These are phyloP conservation scores for Baccha elongata DNA, from an alignment of 2,888 invertebrate genomes.

Conservation along the genomic window DNA sequence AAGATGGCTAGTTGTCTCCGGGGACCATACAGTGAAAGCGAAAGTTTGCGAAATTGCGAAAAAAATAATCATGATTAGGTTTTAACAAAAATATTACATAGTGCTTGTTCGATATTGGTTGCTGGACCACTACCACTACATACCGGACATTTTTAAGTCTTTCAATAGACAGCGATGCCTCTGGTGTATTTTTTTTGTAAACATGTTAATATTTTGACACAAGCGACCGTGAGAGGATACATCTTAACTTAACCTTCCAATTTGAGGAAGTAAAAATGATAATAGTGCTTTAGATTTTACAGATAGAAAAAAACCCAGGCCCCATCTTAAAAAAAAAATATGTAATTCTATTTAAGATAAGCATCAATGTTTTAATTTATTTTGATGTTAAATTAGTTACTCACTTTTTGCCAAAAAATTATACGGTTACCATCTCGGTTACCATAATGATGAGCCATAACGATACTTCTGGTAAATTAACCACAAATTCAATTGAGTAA, in stretches of 20 bases:
- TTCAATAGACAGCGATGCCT: neutral
- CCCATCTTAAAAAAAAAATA: no score
- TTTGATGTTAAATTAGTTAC: no score
- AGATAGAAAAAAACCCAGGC: no score
- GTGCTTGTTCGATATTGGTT: constrained; percentile 34
- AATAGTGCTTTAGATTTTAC: no score
- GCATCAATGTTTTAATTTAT: no score
- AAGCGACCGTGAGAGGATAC: neutral
- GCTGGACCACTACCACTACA: constrained; percentile 3
- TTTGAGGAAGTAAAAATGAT: neutral
- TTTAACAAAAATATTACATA: constrained; percentile 39
- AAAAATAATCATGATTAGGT: constrained; percentile 36
- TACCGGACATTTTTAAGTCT: neutral
- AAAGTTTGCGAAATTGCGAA: constrained; percentile 74
- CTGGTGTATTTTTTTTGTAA: neutral
- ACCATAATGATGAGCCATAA: no score
- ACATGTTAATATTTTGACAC: neutral
- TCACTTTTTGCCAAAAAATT: no score
- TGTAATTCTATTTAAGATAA: no score
- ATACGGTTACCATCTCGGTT: no score
- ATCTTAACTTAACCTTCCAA: neutral
- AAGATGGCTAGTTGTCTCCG: neutral
- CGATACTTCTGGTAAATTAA: no score
- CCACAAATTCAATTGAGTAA: no score
- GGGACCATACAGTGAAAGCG: constrained; percentile 63